These are phyloP conservation scores for Euwallacea fornicatus DNA, from an alignment of 1,140 invertebrate species.

Conservation along the genomic window DNA sequence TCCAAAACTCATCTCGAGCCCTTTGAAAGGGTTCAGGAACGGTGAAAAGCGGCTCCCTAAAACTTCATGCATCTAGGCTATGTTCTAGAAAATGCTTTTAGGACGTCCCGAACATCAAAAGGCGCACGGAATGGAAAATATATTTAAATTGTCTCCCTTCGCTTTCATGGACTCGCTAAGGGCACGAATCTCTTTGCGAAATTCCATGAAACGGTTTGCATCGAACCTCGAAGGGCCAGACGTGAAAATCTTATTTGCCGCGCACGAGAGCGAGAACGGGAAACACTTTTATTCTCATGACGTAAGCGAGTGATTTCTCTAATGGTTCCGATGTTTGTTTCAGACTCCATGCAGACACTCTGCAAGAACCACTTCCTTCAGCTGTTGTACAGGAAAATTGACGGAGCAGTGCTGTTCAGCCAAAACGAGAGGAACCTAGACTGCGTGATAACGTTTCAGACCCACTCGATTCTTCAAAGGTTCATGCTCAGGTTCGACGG, in stretches of 20 bases:
- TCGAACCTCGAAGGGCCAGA: neutral
- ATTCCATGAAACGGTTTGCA: neutral
- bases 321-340: slow-evolving; percentile 49
- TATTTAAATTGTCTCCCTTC: slow-evolving; percentile 4
- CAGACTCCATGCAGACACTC: slow-evolving; percentile 82
- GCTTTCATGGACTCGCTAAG: neutral
- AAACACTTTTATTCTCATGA: neutral
- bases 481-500: slow-evolving; percentile 89
- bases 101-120: neutral
- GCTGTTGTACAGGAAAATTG: slow-evolving; percentile 84
- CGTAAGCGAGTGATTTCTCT: neutral
- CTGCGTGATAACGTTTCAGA: slow-evolving; percentile 90
- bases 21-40: neutral
- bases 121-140: neutral
- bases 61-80: neutral
- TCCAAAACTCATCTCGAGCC: neutral
- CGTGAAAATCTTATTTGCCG: neutral
- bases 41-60: slow-evolving; percentile 5
- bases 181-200: neutral
- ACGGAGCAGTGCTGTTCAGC: slow-evolving; percentile 85
- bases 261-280: neutral
- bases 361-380: slow-evolving; percentile 87
- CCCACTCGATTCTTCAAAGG: slow-evolving; percentile 87
- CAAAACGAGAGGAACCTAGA: slow-evolving; percentile 87
- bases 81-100: slow-evolving; percentile 4